These are phyloP conservation scores for Podargus strigoides DNA, from an alignment of 2,797 vertebrate species.

Conservation along the genomic window DNA sequence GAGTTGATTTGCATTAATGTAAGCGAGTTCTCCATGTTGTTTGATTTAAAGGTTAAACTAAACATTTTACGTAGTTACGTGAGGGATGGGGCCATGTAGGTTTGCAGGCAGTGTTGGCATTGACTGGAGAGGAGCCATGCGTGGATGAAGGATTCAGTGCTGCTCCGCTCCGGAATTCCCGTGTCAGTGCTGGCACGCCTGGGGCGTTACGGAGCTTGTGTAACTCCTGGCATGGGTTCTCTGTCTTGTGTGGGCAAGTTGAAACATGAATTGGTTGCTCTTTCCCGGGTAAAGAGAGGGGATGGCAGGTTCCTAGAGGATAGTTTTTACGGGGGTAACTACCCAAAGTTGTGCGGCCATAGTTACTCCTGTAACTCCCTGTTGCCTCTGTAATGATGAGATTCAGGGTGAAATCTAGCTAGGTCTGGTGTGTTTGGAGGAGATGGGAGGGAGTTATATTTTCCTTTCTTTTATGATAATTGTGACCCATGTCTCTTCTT, in stretches of 20 bases:
- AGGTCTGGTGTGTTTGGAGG: constrained; percentile 61
- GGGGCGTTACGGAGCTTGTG: background rate
- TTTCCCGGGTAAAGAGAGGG: background rate
- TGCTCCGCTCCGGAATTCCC: too few relatives aligned
- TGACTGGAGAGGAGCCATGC: accelerated
- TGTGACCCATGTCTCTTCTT: constrained; percentile 58
- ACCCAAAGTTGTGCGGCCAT: accelerated
- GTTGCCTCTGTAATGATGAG: background rate
- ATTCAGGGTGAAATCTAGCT: background rate
- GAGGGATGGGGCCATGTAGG: accelerated
- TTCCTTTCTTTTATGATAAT: constrained; percentile 38
- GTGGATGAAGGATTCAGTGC: accelerated
- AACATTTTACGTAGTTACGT: accelerated
- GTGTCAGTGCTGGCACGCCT: accelerated
- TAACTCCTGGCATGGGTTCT: background rate
- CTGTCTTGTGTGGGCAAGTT: accelerated
- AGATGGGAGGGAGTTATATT: constrained; percentile 52
- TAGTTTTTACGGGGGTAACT: background rate
- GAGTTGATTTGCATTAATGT: background rate
- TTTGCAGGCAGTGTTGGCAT: background rate
- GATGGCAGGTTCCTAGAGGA: background rate
- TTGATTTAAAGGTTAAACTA: background rate
- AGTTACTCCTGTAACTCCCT: background rate
- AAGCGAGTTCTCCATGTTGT: background rate
- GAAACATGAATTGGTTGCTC: background rate